Evolutionary conservation across 1,140 invertebrate species (phyloP).

Genomic region (Bombus huntii): DNA sequence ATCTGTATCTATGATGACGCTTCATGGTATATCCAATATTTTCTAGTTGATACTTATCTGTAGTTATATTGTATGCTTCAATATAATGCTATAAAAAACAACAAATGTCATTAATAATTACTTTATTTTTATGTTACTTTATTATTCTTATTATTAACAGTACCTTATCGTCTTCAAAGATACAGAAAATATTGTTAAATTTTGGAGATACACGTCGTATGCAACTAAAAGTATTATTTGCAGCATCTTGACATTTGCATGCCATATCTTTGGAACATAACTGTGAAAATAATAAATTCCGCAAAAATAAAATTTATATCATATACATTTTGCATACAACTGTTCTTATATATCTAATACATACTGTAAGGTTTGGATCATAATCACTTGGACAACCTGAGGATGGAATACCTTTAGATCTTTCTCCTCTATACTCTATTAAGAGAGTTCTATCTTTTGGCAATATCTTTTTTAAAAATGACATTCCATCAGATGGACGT

Average conservation of each 20-base stretch:
- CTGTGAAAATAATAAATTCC: conserved; percentile 78
- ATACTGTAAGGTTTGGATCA: conserved; percentile 84
- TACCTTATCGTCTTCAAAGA: conserved; percentile 89
- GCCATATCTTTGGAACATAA: conserved; percentile 85
- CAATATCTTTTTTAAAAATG: conserved; percentile 65
- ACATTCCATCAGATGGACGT: conserved; percentile 79
- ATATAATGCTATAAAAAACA: conserved; percentile 84
- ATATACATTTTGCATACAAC: too few relatives aligned
- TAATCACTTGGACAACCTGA: conserved; percentile 83
- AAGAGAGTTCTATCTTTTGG: conserved; percentile 84
- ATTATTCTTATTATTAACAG: neutral
- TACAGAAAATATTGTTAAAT: conserved; percentile 88
- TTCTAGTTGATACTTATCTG: conserved; percentile 87
- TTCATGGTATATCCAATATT: conserved; percentile 85
- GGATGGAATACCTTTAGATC: conserved; percentile 81
- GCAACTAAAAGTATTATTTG: conserved; percentile 93
- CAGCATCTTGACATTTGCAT: conserved; percentile 92
- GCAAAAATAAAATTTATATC: neutral
- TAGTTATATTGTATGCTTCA: conserved; percentile 87
- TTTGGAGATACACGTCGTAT: conserved; percentile 84
- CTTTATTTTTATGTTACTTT: too few relatives aligned
- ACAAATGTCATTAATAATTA: neutral
- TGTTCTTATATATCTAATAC: conserved; percentile 31
- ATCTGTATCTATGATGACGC: conserved; percentile 78
- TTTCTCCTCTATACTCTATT: conserved; percentile 92